Base-by-base conservation (phyloP, 1,140 invertebrate species). In the Hycleus phaleratus region DNA sequence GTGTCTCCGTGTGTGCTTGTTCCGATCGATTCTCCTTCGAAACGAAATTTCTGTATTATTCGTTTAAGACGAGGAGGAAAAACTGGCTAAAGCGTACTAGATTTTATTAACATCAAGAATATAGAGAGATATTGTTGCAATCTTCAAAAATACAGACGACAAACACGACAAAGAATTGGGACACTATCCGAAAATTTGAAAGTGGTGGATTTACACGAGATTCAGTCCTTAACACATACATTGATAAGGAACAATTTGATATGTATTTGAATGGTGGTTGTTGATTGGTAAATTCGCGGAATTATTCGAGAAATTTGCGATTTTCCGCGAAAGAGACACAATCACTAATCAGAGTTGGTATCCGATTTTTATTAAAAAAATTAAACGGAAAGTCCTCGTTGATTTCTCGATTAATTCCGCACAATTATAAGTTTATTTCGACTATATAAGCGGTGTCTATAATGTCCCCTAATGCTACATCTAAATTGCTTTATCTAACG, bases 321-420 rank as follows among this genome's bases (percentile, higher is more conserved):
- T 51, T 56, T 56, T 52, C 51, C 32, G 46, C 38, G 57, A 63
- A 59, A 65, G 68, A 69, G 68, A 68, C 68, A 69, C 68, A 69
- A 69, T 69, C 68, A 68, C 62, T 66, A 32, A 32, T 32, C 7
- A 7, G 4, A 2, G 32, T 32, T 32, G 32, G 32, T 32, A 32
- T 18, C 18, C 18, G 18, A 32, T 32, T 32, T 32, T 18, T 18
- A 18, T 18, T 18, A 18, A 18, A 18, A 18, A 18, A 18, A 18
- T 18, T 18, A 1, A 18, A 18, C 18, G 18, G 18, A 18, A 18
- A 18, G 18, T 18, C 18, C 1, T 18, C 18, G 18, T 18, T 18
- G 18, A 18, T 18, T 32, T 32, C 7, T 32, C 32, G 32, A 32
- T 1, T 18, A 32, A 32, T 32, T 32, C 32, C 32, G 0, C 32